Percentiles rank a stretch among this genome's conserved stretches.
Evolutionary conservation across 2,888 invertebrate species (phyloP).

Genomic region (Ecdyonurus torrentis): DNA sequence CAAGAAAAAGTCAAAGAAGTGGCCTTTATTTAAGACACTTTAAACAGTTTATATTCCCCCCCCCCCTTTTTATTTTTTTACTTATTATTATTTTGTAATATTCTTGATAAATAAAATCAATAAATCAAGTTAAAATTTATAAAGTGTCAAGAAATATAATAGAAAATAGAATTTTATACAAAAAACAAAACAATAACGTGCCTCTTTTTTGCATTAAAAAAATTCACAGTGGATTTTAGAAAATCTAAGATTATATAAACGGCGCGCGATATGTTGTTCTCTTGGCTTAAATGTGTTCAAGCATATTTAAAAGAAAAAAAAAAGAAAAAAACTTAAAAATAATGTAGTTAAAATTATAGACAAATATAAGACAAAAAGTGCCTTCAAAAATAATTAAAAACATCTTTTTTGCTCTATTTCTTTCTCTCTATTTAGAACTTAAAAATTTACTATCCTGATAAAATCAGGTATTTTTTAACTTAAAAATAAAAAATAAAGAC

Average conservation of each 20-base stretch:
- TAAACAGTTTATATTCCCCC: too few species aligned
- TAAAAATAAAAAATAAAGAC: not conserved
- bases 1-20: constrained; percentile 14
- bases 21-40: constrained; percentile 18
- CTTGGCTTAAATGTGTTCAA: constrained; percentile 45
- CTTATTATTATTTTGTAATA: constrained; percentile 16
- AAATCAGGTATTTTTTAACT: constrained; percentile 1
- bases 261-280: constrained; percentile 9
- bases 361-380: constrained; percentile 37
- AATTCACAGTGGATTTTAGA: not conserved
- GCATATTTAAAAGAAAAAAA: too few species aligned
- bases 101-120: constrained; percentile 16
- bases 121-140: constrained; percentile 8
- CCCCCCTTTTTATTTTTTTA: too few species aligned
- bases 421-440: constrained; percentile 3
- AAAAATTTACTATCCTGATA: not conserved
- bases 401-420: too few species aligned
- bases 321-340: constrained; percentile 41
- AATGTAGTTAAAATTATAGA: constrained; percentile 35
- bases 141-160: constrained; percentile 10
- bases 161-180: constrained; percentile 5
- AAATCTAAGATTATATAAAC: too few species aligned
- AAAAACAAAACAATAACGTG: not conserved
- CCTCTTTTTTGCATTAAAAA: not conserved
- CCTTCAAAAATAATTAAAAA: constrained; percentile 45